Base-by-base conservation (phyloP, 2,113 vertebrate genomes). In the Megaleporinus macrocephalus region DNA sequence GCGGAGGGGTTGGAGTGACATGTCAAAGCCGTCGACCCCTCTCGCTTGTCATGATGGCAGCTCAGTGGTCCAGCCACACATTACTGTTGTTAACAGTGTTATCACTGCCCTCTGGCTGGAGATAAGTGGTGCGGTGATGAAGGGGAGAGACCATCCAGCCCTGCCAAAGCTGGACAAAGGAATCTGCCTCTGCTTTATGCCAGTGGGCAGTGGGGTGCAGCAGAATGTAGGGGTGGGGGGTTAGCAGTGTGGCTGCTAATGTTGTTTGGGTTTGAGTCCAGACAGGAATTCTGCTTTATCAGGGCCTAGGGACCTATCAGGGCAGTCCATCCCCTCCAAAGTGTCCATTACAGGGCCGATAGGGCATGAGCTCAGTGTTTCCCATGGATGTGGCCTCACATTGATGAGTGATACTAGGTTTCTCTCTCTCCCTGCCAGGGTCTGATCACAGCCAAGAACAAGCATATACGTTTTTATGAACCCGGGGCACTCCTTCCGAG, bases 231-330 rank as follows among this genome's bases (percentile, higher is more conserved):
- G 84, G 91, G 29, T 82, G 73, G 47, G 78, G 91, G 41, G 47
- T 53, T 53, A 57, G 27, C 33, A 76, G 66, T 51, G 81, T 74
- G 69, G 77, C 81, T 47, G 73, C 62, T 86, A 83, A 83, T 86
- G 85, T 80, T 91, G 88, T 87, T 90, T 89, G 89, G 88, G 85
- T 93, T 92, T 90, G 88, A 82, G 85, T 89, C 90, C 90, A 93
- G 88, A 89, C 86, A 91, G 93, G 94, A 95, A 92, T 94, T 86
- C 89, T 68, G 49, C 78, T 62, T 94, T 94, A 93, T 94, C 94
- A 81, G 91, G 79, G 87, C 89, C 90, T 41, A 63, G 93, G 91
- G 91, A 91, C 75, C 86, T 92, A 92, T 92, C 90, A 90, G 88
- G 26, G 84, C 88, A 93, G 91, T 89, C 90, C 92, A 93, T 89